These are phyloP conservation scores for Beris chalybata DNA, from an alignment of 2,888 invertebrate species.

Conservation along the genomic window DNA sequence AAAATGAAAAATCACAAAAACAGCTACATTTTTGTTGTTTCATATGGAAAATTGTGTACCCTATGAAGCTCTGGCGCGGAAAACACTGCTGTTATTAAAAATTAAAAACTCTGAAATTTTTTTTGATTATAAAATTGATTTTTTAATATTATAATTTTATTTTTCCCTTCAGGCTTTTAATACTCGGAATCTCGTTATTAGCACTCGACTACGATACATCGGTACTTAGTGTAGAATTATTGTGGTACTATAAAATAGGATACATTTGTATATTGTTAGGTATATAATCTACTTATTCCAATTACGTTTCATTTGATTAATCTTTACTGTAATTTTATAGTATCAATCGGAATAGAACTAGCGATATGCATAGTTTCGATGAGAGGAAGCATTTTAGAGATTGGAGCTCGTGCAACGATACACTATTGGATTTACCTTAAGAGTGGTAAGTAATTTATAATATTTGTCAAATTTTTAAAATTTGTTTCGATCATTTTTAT, in stretches of 20 bases:
- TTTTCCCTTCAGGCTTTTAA: slow-evolving; percentile 50
- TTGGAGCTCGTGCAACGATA: slow-evolving; percentile 72
- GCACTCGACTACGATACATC: slow-evolving; percentile 52
- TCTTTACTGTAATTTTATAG: slow-evolving; percentile 43
- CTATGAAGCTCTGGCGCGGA: no score
- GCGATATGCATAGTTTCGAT: slow-evolving; percentile 74
- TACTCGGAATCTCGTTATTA: slow-evolving; percentile 52
- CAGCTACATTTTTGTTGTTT: no score
- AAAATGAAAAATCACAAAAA: no score
- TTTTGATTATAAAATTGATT: no score
- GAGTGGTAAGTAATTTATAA: slow-evolving; percentile 62
- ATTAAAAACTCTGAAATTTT: no score
- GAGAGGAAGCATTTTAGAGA: slow-evolving; percentile 78
- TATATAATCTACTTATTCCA: slow-evolving; percentile 45
- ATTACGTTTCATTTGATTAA: background rate
- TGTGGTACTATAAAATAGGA: slow-evolving; percentile 56
- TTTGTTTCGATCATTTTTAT: background rate
- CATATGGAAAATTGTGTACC: no score
- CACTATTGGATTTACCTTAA: slow-evolving; percentile 78
- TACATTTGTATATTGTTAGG: slow-evolving; percentile 55
- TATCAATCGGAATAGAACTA: slow-evolving; percentile 68
- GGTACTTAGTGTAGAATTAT: slow-evolving; percentile 53
- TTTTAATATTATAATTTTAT: slow-evolving; percentile 6
- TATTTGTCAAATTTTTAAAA: slow-evolving; percentile 5
- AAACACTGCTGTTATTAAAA: no score